A percentile compares a stretch with the other conserved stretches of the same genome.
Evolutionary conservation across 2,113 vertebrate genomes (phyloP).

Genomic region (Urocitellus parryii): DNA sequence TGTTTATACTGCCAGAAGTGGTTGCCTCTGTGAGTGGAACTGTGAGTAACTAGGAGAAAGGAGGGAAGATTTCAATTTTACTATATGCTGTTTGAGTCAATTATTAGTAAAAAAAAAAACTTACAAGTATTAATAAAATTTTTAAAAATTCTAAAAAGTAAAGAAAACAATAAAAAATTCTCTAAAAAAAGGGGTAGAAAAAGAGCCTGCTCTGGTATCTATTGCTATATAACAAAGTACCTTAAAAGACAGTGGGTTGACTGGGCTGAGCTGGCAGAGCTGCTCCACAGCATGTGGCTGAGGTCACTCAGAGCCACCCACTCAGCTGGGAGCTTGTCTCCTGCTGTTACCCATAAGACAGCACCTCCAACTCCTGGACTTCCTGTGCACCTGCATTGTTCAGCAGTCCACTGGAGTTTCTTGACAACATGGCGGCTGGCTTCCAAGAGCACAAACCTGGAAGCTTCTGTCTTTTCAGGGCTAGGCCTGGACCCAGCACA

Average conservation of each 20-base stretch:
- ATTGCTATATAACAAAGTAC: background rate
- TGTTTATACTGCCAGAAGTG: background rate
- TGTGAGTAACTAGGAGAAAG: background rate
- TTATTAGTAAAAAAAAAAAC: background rate
- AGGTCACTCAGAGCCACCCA: background rate
- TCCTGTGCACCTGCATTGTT: background rate
- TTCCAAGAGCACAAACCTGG: background rate
- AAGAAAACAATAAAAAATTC: background rate
- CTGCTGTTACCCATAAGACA: background rate
- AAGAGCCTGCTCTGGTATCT: background rate
- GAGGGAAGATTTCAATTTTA: background rate
- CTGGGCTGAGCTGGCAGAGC: background rate
- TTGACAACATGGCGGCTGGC: background rate
- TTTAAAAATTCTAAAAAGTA: background rate
- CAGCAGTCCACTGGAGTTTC: background rate
- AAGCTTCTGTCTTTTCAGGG: background rate
- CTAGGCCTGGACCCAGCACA: background rate
- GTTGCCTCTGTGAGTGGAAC: background rate
- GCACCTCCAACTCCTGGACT: background rate
- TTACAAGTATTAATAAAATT: conserved; percentile 15
- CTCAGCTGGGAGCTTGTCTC: background rate
- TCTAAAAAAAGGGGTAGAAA: conserved; percentile 2
- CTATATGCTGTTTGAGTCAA: background rate
- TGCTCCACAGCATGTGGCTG: background rate
- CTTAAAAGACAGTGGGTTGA: background rate